phyloP scores from a whole-genome alignment of 2,888 invertebrate species.

The Brassicogethes aeneus region DNA sequence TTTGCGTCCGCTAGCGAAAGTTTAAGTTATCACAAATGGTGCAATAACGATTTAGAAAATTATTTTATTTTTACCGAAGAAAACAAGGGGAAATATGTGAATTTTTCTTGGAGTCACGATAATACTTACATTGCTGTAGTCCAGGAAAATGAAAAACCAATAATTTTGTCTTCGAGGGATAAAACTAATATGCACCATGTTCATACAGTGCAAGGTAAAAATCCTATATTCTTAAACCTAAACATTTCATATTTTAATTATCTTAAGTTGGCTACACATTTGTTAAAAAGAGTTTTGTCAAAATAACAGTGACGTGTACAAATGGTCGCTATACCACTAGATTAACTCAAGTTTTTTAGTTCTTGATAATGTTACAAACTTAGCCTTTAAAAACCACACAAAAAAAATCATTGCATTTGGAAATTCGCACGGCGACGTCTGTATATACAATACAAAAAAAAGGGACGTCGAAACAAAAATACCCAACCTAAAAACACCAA shows the following conservation, averaged over 20 bases:
- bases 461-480: constrained; percentile 24
- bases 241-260: no score
- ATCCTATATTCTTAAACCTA: no score
- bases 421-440: constrained; percentile 26
- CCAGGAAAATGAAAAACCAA: constrained; percentile 26
- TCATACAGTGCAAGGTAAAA: no score
- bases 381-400: constrained; percentile 29
- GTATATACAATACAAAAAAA: constrained; percentile 33
- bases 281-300: no score
- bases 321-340: no score
- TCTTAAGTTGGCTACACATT: no score
- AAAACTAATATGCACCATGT: constrained; percentile 24
- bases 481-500: constrained; percentile 17
- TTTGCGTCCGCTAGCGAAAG: no score
- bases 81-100: no score
- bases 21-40: no score
- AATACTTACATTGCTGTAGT: constrained; percentile 31
- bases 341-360: constrained; percentile 29
- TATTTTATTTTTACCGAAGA: no score
- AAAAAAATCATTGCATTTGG: constrained; percentile 31
- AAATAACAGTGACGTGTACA: no score
- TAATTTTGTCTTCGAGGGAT: constrained; percentile 30
- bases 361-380: constrained; percentile 22
- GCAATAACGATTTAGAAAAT: no score
- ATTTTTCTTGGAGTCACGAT: constrained; percentile 33